phyloP scores from a whole-genome alignment of 2,797 vertebrate genomes.

The Neomorphus geoffroyi region DNA sequence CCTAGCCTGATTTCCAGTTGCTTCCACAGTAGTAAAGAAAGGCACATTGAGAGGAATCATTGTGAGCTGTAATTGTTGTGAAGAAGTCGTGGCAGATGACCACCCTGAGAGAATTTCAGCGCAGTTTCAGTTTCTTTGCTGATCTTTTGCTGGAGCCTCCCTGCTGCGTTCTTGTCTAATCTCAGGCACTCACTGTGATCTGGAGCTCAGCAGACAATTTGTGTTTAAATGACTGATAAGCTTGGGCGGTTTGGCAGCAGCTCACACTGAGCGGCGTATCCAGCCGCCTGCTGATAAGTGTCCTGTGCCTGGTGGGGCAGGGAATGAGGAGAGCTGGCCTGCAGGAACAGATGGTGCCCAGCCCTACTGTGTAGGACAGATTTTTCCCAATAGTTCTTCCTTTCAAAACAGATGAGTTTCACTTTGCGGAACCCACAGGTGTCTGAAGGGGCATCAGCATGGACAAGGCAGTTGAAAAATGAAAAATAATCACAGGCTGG shows the following conservation, averaged over 20 bases:
- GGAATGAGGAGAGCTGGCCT: not conserved
- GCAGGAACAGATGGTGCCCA: not conserved
- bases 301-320: not conserved
- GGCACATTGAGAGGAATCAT: not conserved
- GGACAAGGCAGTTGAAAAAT: not conserved
- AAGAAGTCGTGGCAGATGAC: not conserved
- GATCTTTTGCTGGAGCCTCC: constrained; percentile 8
- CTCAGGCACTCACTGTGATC: not conserved
- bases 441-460: not conserved
- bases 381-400: not conserved
- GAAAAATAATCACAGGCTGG: not conserved
- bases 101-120: not conserved
- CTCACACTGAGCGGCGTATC: not conserved
- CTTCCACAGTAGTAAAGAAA: not conserved
- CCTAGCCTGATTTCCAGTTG: not conserved
- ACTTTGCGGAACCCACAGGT: not conserved
- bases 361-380: not conserved
- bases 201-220: not conserved
- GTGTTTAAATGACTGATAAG: not conserved
- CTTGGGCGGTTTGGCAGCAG: not conserved
- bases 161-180: not conserved
- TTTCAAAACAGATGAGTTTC: not conserved
- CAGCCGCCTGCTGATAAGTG: not conserved
- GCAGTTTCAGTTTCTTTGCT: not conserved
- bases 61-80: not conserved